Evolutionary conservation across 2,888 invertebrate genomes (phyloP).

Genomic region (Nephrotoma appendiculata): DNA sequence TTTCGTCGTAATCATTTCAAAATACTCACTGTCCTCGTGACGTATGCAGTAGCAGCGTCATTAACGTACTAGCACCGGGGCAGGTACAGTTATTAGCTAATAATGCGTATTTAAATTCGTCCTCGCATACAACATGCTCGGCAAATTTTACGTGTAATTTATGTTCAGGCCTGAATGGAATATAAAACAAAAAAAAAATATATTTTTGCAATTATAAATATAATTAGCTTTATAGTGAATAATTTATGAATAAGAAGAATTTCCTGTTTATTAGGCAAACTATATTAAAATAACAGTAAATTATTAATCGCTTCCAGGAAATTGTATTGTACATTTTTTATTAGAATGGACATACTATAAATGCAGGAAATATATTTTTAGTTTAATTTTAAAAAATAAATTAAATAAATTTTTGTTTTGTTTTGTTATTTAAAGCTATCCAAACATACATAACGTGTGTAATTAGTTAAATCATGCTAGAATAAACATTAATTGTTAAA

Average conservation of each 20-base stretch:
- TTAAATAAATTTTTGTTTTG: neutral
- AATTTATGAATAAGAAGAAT: neutral
- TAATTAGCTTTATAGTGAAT: neutral
- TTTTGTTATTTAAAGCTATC: neutral
- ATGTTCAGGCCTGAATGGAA: constrained; percentile 69
- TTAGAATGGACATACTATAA: neutral
- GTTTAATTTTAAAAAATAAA: neutral
- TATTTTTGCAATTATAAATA: neutral
- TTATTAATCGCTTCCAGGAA: neutral
- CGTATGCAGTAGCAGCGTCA: constrained; percentile 89
- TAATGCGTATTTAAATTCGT: constrained; percentile 96
- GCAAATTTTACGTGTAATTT: constrained; percentile 98
- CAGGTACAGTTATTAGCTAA: constrained; percentile 97
- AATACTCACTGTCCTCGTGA: constrained; percentile 87
- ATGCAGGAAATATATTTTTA: neutral
- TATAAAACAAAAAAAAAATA: neutral
- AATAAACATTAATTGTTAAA: neutral
- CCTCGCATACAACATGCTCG: constrained; percentile 96
- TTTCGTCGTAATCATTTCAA: neutral
- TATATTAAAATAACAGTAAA: neutral
- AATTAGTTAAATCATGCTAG: neutral
- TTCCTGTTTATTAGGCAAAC: neutral
- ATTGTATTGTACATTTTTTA: neutral
- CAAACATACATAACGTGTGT: neutral
- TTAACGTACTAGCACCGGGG: constrained; percentile 92